Evolutionary conservation across 2,797 vertebrate species (phyloP).

Genomic region (Protonibea diacanthus): DNA sequence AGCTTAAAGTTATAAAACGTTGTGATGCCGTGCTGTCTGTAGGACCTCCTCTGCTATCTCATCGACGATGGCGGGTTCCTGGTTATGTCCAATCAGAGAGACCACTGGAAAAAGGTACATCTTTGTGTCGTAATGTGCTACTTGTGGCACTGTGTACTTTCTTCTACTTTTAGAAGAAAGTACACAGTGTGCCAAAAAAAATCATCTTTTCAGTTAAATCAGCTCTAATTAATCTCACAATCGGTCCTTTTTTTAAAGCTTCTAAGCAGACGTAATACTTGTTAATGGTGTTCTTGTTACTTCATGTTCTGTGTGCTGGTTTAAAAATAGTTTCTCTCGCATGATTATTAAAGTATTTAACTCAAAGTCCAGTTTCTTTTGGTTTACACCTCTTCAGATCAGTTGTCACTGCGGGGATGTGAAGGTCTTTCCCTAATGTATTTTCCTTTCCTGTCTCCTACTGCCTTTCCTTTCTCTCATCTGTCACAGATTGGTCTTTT

Average conservation of each 20-base stretch:
- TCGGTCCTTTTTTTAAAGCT: background rate
- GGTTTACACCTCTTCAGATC: background rate
- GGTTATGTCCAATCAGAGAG: constrained; percentile 98
- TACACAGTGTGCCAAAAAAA: background rate
- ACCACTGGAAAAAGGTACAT: constrained; percentile 95
- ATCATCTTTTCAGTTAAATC: background rate
- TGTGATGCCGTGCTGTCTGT: constrained; percentile 5
- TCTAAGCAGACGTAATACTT: background rate
- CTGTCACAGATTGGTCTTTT: constrained; percentile 93
- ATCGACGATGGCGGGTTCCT: constrained; percentile 98
- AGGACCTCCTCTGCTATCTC: constrained; percentile 97
- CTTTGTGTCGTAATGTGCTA: background rate
- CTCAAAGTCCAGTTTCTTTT: background rate
- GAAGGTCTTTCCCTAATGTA: background rate
- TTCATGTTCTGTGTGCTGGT: background rate
- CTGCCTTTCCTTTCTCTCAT: background rate
- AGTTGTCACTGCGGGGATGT: background rate
- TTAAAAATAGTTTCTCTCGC: background rate
- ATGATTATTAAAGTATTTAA: background rate
- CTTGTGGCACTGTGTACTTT: background rate
- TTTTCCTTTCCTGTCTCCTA: background rate
- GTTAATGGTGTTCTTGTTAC: background rate
- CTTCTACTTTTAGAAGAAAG: background rate
- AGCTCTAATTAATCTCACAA: background rate
- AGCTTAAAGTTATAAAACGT: background rate